A percentile compares a stretch with the other conserved stretches of the same genome.
phyloP scores from a whole-genome alignment of 2,113 vertebrate genomes.

The Henicopernis longicauda region DNA sequence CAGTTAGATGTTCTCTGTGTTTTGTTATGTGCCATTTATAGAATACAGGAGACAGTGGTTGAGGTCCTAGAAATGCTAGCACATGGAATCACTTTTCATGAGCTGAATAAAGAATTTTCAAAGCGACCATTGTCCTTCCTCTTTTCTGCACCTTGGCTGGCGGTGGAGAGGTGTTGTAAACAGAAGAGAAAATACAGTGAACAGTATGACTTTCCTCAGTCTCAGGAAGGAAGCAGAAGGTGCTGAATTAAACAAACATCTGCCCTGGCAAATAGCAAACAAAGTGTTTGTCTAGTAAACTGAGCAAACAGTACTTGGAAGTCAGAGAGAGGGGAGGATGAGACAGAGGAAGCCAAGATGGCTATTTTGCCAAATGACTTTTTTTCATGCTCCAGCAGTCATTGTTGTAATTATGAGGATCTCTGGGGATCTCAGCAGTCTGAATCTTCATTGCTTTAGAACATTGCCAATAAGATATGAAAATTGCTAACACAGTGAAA shows the following conservation, averaged over 20 bases:
- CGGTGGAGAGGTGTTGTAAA: not conserved
- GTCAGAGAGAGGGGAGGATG: not conserved
- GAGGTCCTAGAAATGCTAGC: not conserved
- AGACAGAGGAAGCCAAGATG: slow-evolving; percentile 34
- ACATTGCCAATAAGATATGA: not conserved
- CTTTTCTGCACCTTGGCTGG: not conserved
- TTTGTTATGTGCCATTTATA: not conserved
- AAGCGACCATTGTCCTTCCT: not conserved
- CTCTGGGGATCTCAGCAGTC: slow-evolving; percentile 25
- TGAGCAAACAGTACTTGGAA: slow-evolving; percentile 52
- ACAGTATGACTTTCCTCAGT: not conserved
- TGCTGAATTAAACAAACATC: slow-evolving; percentile 55
- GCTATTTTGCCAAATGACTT: slow-evolving; percentile 49
- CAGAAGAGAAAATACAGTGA: slow-evolving; percentile 8
- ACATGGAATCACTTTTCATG: not conserved
- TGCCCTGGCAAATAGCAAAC: slow-evolving; percentile 59
- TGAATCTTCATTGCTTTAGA: slow-evolving; percentile 15
- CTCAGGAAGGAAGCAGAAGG: slow-evolving; percentile 49
- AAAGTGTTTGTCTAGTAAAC: slow-evolving; percentile 52
- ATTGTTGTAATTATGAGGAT: slow-evolving; percentile 19
- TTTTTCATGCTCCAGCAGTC: slow-evolving; percentile 36
- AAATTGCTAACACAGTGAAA: slow-evolving; percentile 21
- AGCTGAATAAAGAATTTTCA: not conserved
- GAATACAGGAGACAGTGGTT: not conserved
- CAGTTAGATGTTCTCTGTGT: not conserved